Evolutionary conservation across 1,140 invertebrate species (phyloP).

Genomic region (Carposina sasakii): DNA sequence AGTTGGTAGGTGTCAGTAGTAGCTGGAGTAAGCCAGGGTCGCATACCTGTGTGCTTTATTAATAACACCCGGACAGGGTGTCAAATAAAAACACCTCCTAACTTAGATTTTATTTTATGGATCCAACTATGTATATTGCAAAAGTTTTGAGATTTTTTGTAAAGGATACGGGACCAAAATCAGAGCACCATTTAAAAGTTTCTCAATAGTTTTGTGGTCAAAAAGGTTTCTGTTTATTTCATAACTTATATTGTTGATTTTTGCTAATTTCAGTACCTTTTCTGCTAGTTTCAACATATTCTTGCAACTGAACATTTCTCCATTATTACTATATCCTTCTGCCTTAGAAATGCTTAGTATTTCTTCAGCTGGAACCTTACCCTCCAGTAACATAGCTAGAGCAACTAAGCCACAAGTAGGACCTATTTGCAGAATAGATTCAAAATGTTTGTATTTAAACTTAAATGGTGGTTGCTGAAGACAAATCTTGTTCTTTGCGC

Average conservation of each 20-base stretch:
- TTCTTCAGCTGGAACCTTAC: slow-evolving; percentile 73
- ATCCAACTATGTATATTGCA: too few species aligned
- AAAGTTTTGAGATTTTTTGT: too few species aligned
- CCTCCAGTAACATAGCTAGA: slow-evolving; percentile 81
- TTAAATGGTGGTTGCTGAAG: slow-evolving; percentile 47
- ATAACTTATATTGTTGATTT: slow-evolving; percentile 37
- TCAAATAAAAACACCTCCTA: too few species aligned
- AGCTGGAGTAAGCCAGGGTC: too few species aligned
- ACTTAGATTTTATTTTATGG: too few species aligned
- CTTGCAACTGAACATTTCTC: slow-evolving; percentile 89
- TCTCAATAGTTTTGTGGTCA: too few species aligned
- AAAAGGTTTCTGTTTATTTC: too few species aligned
- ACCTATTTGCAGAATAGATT: slow-evolving; percentile 67
- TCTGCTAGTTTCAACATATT: slow-evolving; percentile 77
- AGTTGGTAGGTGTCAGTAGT: too few species aligned
- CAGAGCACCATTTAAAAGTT: slow-evolving; percentile 70
- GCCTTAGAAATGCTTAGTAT: slow-evolving; percentile 76
- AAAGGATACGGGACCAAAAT: slow-evolving; percentile 79
- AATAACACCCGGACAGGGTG: too few species aligned
- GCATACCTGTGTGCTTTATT: too few species aligned
- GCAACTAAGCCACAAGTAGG: slow-evolving; percentile 89
- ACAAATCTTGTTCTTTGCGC: slow-evolving; percentile 62
- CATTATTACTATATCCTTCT: slow-evolving; percentile 81
- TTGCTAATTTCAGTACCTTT: slow-evolving; percentile 55
- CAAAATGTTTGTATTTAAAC: slow-evolving; percentile 50